phyloP scores from a whole-genome alignment of 1,140 invertebrate species.

The Nasonia longicornis region DNA sequence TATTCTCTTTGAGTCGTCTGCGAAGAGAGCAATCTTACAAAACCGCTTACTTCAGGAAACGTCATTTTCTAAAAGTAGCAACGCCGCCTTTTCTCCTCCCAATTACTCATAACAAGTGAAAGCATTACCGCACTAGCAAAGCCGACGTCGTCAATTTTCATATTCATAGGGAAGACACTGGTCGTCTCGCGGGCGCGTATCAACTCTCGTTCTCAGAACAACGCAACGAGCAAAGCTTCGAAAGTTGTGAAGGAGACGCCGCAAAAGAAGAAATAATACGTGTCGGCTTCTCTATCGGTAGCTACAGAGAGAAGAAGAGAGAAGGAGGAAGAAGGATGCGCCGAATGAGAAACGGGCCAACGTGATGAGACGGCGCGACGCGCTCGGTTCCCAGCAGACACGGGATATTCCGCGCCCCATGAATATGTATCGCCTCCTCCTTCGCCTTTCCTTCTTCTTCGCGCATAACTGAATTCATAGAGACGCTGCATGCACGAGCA shows the following conservation, averaged over 20 bases:
- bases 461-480: slow-evolving; percentile 59
- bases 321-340: background rate
- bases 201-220: slow-evolving; percentile 38
- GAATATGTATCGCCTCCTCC: slow-evolving; percentile 57
- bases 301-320: background rate
- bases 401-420: slow-evolving; percentile 52
- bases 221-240: slow-evolving; percentile 3
- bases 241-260: background rate
- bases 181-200: background rate
- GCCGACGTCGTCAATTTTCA: slow-evolving; percentile 21
- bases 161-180: slow-evolving; percentile 31
- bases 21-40: background rate
- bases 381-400: slow-evolving; percentile 53
- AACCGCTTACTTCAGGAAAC: background rate
- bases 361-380: slow-evolving; percentile 52
- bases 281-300: background rate
- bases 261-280: background rate
- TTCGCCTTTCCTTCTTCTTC: slow-evolving; percentile 1
- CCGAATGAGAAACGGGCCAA: slow-evolving; percentile 28
- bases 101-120: slow-evolving; percentile 7
- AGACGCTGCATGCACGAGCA: slow-evolving; percentile 4
- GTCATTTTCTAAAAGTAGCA: background rate
- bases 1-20: too few species aligned
- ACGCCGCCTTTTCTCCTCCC: background rate
- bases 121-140: background rate